Conservation (phyloP, 2,797 vertebrate species). For the Taenioides sp. region DNA sequence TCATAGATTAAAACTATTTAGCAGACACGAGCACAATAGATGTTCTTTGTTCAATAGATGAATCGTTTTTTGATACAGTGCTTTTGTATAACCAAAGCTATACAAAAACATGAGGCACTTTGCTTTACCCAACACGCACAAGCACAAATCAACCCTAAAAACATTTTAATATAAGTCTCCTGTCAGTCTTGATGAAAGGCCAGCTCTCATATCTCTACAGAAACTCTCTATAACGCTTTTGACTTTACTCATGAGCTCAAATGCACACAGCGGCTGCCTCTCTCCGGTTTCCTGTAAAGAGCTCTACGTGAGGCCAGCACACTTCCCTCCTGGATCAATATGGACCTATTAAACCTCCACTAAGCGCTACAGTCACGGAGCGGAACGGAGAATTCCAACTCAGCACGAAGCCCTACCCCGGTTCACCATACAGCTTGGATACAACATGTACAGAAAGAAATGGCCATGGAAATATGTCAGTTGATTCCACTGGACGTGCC, state of each 20-base stretch:
- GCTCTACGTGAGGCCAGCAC: constrained; percentile 1
- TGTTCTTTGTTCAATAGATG: no score
- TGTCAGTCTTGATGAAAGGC: background rate
- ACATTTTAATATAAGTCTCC: background rate
- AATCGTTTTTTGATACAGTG: background rate
- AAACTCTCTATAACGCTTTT: background rate
- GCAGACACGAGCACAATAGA: no score
- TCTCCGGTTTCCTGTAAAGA: background rate
- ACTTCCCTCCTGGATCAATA: constrained; percentile 11
- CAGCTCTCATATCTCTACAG: background rate
- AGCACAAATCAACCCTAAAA: background rate
- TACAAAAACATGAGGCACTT: background rate
- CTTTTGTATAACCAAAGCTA: background rate
- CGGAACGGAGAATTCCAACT: background rate
- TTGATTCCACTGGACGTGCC: background rate
- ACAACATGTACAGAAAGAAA: background rate
- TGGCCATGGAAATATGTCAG: background rate
- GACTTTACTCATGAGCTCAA: background rate
- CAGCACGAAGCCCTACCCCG: background rate
- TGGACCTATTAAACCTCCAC: constrained; percentile 3
- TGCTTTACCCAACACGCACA: background rate
- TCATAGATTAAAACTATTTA: no score
- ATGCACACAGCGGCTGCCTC: background rate
- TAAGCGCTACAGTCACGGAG: constrained; percentile 2
- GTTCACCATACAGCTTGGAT: background rate